Conservation (phyloP, 2,113 vertebrate genomes). For the Macroglossus sobrinus region DNA sequence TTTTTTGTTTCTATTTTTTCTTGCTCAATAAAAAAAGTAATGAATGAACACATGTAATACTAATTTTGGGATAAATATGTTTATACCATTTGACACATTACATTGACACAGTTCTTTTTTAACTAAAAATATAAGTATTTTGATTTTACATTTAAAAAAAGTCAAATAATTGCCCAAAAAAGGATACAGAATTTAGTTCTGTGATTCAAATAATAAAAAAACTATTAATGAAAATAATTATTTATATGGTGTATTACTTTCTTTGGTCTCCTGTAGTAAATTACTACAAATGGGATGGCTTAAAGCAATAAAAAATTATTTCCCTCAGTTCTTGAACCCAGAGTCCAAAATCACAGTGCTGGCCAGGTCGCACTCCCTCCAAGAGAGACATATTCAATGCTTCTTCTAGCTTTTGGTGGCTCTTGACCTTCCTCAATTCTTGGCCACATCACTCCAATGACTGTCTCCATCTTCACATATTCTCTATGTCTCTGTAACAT, state of each 20-base stretch:
- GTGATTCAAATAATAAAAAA: background rate
- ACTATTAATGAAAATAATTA: background rate
- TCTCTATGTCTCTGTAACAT: background rate
- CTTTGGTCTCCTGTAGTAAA: background rate
- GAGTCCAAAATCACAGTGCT: background rate
- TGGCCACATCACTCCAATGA: background rate
- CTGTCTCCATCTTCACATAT: background rate
- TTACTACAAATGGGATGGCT: background rate
- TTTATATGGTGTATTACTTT: background rate
- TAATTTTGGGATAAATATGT: too few species aligned
- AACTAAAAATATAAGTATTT: too few species aligned
- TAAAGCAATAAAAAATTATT: background rate
- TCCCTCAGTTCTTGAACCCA: background rate
- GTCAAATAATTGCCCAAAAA: background rate
- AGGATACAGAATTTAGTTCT: background rate
- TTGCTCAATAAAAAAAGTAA: too few species aligned
- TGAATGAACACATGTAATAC: too few species aligned
- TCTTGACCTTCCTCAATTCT: background rate
- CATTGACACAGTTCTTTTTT: too few species aligned
- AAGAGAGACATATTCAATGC: background rate
- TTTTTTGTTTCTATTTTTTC: too few species aligned
- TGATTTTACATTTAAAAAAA: too few species aligned
- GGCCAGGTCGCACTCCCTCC: background rate
- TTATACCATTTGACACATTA: too few species aligned
- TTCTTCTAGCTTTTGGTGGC: background rate